Percentiles rank a stretch among this genome's conserved stretches.
These are phyloP conservation scores for Delphinus delphis DNA, from an alignment of 2,113 vertebrate species.

Conservation along the genomic window DNA sequence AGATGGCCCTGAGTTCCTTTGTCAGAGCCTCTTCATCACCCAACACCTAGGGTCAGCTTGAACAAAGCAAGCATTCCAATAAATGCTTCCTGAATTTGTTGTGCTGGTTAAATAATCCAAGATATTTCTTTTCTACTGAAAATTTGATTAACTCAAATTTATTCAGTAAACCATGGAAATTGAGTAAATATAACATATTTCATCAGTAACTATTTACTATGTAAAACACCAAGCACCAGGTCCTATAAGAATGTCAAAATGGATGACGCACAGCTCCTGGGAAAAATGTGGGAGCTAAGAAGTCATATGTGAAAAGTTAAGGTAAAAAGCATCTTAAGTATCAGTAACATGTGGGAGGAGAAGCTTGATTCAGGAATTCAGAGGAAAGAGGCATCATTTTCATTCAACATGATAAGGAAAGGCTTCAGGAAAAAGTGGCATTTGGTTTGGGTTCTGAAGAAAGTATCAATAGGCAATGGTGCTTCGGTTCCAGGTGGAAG, in stretches of 20 bases:
- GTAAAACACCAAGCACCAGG: not conserved
- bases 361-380: not conserved
- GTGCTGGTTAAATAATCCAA: not conserved
- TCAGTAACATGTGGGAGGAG: not conserved
- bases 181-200: not conserved
- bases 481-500: not conserved
- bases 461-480: not conserved
- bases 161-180: not conserved
- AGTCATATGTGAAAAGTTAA: not conserved
- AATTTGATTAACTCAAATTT: conserved; percentile 33
- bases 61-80: not conserved
- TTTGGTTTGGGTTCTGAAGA: not conserved
- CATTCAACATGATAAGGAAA: not conserved
- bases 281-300: not conserved
- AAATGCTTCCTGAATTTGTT: not conserved
- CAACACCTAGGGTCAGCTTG: not conserved
- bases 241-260: not conserved
- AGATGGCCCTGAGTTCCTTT: not conserved
- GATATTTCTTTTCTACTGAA: not conserved
- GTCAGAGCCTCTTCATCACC: not conserved
- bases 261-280: not conserved
- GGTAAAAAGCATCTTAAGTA: not conserved
- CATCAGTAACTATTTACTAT: conserved; percentile 20
- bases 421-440: not conserved
- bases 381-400: not conserved